Conservation (phyloP, 2,888 invertebrate genomes). For the Macrosoma leucophasiata region DNA sequence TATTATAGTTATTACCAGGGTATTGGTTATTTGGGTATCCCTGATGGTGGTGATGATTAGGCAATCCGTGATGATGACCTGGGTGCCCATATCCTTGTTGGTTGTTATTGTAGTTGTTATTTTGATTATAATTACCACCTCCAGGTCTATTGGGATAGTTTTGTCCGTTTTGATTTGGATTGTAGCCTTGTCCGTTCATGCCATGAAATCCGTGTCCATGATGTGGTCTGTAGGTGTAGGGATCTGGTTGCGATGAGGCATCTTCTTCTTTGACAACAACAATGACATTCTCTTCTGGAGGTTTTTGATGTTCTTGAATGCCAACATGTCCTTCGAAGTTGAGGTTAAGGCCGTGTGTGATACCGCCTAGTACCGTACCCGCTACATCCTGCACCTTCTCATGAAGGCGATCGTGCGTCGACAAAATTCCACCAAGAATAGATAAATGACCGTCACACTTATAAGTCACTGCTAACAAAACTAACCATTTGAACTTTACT, state of each 20-base stretch:
- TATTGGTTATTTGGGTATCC: not conserved
- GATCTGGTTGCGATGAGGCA: slow-evolving; percentile 8
- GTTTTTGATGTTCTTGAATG: slow-evolving; percentile 31
- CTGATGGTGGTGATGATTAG: too few relatives aligned
- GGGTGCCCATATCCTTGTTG: not conserved
- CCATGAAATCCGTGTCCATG: slow-evolving; percentile 13
- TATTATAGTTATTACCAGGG: slow-evolving; percentile 6
- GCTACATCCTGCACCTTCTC: slow-evolving; percentile 38
- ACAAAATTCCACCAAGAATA: slow-evolving; percentile 32
- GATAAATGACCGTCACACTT: slow-evolving; percentile 30
- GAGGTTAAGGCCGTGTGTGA: slow-evolving; percentile 33
- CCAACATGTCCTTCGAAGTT: slow-evolving; percentile 33
- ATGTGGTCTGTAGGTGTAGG: slow-evolving; percentile 10
- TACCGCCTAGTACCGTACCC: slow-evolving; percentile 38
- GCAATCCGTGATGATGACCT: not conserved
- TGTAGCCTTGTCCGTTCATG: too few relatives aligned
- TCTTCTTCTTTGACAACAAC: slow-evolving; percentile 19
- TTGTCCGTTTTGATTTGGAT: slow-evolving; percentile 17
- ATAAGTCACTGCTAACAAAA: slow-evolving; percentile 28
- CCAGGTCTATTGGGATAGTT: slow-evolving; percentile 18
- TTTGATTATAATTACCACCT: slow-evolving; percentile 17
- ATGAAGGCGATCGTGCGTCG: slow-evolving; percentile 32
- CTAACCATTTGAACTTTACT: slow-evolving; percentile 23
- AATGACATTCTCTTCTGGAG: slow-evolving; percentile 17
- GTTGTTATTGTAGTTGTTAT: not conserved